Evolutionary conservation across 1,140 invertebrate genomes (phyloP).

Genomic region (Melanaphis sacchari): DNA sequence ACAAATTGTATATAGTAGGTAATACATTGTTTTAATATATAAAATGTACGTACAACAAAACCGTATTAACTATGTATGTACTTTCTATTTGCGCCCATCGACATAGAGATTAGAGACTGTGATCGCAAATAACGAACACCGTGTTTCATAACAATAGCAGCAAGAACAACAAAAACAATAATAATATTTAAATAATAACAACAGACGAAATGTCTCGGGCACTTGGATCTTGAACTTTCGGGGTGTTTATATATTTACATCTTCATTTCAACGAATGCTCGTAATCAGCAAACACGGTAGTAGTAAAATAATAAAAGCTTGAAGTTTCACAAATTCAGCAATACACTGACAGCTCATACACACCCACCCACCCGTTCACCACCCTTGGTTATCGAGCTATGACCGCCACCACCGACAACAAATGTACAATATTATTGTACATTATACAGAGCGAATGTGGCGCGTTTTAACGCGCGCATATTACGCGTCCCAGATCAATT

Average conservation of each 20-base stretch:
- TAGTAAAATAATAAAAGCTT: background rate
- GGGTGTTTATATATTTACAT: background rate
- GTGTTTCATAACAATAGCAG: background rate
- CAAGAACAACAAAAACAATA: background rate
- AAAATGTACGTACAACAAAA: background rate
- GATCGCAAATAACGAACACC: background rate
- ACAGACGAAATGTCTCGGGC: background rate
- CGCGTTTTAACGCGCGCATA: background rate
- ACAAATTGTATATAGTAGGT: too few relatives aligned
- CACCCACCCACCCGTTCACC: background rate
- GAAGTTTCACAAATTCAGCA: too few relatives aligned
- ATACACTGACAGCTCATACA: background rate
- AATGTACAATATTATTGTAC: background rate
- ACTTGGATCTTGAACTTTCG: background rate
- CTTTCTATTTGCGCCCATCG: background rate
- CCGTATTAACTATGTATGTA: background rate
- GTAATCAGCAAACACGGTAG: too few relatives aligned
- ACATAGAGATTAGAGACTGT: background rate
- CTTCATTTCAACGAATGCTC: background rate
- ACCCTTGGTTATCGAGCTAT: conserved; percentile 21
- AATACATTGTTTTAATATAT: too few relatives aligned
- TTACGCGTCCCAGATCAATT: conserved; percentile 52
- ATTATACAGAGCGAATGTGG: background rate
- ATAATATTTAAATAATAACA: background rate
- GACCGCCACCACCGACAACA: background rate